A percentile compares a stretch with the other conserved stretches of the same genome.
Evolutionary conservation across 2,888 invertebrate species (phyloP).

Genomic region (Gnatocerus cornutus): DNA sequence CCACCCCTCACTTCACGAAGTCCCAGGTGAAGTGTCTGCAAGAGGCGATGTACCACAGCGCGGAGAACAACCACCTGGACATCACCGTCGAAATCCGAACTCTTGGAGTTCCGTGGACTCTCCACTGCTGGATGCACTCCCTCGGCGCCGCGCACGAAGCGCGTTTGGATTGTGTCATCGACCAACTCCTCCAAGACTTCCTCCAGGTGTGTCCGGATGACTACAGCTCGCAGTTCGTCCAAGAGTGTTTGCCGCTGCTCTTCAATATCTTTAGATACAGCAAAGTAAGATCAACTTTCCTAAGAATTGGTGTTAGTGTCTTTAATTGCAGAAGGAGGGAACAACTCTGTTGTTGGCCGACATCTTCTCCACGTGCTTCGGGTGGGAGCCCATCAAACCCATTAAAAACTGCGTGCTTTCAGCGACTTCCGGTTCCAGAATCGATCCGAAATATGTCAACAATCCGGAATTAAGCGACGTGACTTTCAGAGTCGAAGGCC

Average conservation of each 20-base stretch:
- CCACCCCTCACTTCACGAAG: conserved; percentile 79
- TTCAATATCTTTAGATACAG: conserved; percentile 93
- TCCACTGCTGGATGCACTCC: conserved; percentile 95
- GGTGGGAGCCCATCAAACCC: conserved; percentile 88
- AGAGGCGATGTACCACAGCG: conserved; percentile 95
- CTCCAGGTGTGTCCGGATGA: conserved; percentile 93
- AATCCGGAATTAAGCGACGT: conserved; percentile 95
- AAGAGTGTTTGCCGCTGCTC: conserved; percentile 90
- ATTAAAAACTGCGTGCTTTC: conserved; percentile 81
- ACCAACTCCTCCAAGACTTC: conserved; percentile 91
- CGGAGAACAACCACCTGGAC: conserved; percentile 92
- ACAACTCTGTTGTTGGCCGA: conserved; percentile 90
- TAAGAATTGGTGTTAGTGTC: background rate
- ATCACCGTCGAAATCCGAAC: conserved; percentile 91
- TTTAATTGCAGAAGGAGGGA: conserved; percentile 83
- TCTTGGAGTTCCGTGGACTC: conserved; percentile 91
- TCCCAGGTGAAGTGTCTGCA: conserved; percentile 89
- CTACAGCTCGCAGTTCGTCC: conserved; percentile 91
- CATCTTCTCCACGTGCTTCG: conserved; percentile 91
- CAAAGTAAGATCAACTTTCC: conserved; percentile 76
- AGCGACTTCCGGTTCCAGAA: conserved; percentile 80
- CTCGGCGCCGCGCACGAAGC: conserved; percentile 90
- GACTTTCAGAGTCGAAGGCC: conserved; percentile 92
- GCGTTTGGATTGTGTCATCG: conserved; percentile 87
- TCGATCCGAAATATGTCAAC: conserved; percentile 95